Base-by-base conservation (phyloP, 2,888 invertebrate genomes). In the Portevinia maculata region DNA sequence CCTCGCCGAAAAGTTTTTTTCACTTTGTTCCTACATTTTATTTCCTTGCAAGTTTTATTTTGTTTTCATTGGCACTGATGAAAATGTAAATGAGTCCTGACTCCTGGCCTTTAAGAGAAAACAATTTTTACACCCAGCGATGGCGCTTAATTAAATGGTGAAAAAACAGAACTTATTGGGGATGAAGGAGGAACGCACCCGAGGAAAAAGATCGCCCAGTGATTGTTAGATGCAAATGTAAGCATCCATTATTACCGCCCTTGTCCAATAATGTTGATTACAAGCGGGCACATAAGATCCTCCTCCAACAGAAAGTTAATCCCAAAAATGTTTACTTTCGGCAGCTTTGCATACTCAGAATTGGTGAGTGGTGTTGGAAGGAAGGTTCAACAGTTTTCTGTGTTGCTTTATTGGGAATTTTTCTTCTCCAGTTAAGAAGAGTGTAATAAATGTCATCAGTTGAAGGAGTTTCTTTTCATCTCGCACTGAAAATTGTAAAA, bases 111-210 rank as follows among this genome's bases (percentile, higher is more conserved):
- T 57, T 37, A n/a, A 32, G 48, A 2, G 53, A 48, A 39, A 62
- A 76, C 53, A 60, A 52, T 55, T 34, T 48, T 34, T 48, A 53
- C 60, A 76, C 46, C 69, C 67, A 19, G 50, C 11, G 39, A 55
- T 57, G 69, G 53, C 53, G 75, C 59, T 81, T 76, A 81, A 81
- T 81, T 81, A 81, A 81, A 81, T 65, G 70, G 76, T 32, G 48
- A 1, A 76, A 57, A 69, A 3, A 8, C 9, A 6, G 32, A 28
- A 17, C 30, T 28, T 13, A 24, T 15, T 9, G 46, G 44, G 37
- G 21, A 41, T 2, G n/a, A n/a, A n/a, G n/a, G n/a, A n/a, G n/a
- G n/a, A n/a, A n/a, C n/a, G n/a, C n/a, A n/a, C n/a, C n/a, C 0
- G 9, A 57, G 30, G 15, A 19, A 53, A 70, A 65, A 37, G 79